These are phyloP conservation scores for Panorpa germanica DNA, from an alignment of 2,888 invertebrate genomes.

Conservation along the genomic window DNA sequence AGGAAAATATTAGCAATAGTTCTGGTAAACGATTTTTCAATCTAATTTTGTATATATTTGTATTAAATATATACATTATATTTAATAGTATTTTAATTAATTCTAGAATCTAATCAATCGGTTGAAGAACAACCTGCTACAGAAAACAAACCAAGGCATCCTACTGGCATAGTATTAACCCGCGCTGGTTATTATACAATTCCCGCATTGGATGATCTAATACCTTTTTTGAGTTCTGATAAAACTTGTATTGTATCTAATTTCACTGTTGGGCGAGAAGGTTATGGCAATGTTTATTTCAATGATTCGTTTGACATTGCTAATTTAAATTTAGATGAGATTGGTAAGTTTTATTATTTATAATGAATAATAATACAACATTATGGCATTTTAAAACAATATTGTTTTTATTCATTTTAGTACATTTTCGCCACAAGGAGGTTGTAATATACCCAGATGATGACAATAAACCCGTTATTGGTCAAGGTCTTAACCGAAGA, in stretches of 20 bases:
- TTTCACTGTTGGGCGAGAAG: constrained; percentile 73
- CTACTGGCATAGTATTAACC: constrained; percentile 57
- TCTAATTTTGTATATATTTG: no score
- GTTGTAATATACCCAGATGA: constrained; percentile 90
- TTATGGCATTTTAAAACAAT: constrained; percentile 6
- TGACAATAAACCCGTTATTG: constrained; percentile 68
- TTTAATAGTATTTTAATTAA: no score
- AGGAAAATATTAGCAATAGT: no score
- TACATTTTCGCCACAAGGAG: constrained; percentile 86
- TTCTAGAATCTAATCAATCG: no score
- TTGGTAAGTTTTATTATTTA: constrained; percentile 31
- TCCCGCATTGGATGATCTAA: constrained; percentile 66
- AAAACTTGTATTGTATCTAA: constrained; percentile 69
- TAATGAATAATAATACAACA: constrained; percentile 5
- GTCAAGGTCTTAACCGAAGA: constrained; percentile 71
- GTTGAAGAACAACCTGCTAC: no score
- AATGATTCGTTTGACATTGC: constrained; percentile 69
- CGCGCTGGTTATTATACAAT: constrained; percentile 82
- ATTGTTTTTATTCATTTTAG: constrained; percentile 25
- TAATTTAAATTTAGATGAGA: constrained; percentile 69
- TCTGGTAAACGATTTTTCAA: no score
- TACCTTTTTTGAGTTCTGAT: constrained; percentile 47
- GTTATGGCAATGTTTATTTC: constrained; percentile 82
- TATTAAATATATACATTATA: no score
- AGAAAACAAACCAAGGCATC: no score